Evolutionary conservation across 1,140 invertebrate genomes (phyloP), one percentile per base, ranked within the genome.

Genomic region (Xylocopa sonorina): DNA sequence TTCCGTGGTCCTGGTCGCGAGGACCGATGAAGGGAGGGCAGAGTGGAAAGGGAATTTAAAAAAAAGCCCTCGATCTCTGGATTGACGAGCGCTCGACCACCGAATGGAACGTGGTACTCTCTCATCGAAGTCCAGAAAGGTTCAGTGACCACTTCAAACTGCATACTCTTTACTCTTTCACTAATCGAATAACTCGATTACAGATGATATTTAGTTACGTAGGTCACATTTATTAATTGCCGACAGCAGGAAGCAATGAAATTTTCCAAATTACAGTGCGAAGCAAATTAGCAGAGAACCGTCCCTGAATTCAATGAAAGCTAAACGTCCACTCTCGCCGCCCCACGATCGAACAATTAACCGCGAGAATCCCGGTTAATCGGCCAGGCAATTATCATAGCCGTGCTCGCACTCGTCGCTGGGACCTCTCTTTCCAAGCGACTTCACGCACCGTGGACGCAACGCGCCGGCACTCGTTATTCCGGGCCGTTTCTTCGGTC

Each of bases 61-160:
- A 46, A 46, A 46, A 14, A 46, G 68, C 80, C 80, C 86, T 82
- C 85, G 79, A 87, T 87, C 82, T 85, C 83, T 84, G 85, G 84
- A 89, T 90, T 85, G 89, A 86, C 87, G 83, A 85, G 81, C 77
- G 66, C 77, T 86, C 66, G 84, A 80, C 71, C 79, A 80, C 80
- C 76, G 88, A 91, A 89, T 90, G 75, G 77, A 80, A 78, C 82
- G 81, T 64, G 80, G 80, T 86, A 81, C 86, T 88, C 84, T 89
- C 84, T 64, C 82, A 71, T 16, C 21, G 29, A 53, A 48, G 69
- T 75, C 62, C 57, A 34, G 46, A 67, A 66, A 34, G 71, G 67
- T 51, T 67, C 38, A 71, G 34, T 53, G 67, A 66, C 14, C 16
- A 34, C 29, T 68, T 58, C 58, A 14, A 43, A 12, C 62, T 43